phyloP scores from a whole-genome alignment of 35 echinoderm and acorn worm genomes.

The Chiridota heheva region DNA sequence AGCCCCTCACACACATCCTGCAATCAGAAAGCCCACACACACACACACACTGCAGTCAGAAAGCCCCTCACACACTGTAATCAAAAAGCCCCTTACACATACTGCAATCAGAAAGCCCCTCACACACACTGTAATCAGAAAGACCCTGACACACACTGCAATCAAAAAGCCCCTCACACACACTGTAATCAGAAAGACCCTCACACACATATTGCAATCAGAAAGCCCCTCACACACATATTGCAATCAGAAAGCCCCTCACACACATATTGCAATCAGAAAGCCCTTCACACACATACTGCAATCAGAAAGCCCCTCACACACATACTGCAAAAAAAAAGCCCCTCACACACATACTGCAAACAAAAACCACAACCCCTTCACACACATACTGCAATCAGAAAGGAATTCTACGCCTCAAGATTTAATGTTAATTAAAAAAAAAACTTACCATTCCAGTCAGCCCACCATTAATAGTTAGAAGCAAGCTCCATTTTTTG shows the following conservation, averaged over 20 bases:
- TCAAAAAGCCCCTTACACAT: no score
- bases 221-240: no score
- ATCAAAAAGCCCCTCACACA: no score
- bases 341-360: not conserved
- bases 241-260: not conserved
- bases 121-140: no score
- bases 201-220: no score
- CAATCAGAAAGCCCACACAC: no score
- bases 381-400: not conserved
- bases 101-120: no score
- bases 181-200: no score
- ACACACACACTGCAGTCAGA: no score
- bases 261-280: not conserved
- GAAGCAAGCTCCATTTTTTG: slow-evolving; percentile 67
- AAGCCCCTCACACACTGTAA: no score
- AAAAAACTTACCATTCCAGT: slow-evolving; percentile 75
- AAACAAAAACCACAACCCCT: not conserved
- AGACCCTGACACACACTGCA: no score
- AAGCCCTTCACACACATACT: not conserved
- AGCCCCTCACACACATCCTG: no score
- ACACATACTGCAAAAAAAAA: not conserved
- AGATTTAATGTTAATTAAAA: not conserved
- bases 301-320: not conserved
- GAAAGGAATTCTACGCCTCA: not conserved
- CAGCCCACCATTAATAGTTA: slow-evolving; percentile 78